Evolutionary conservation across 2,113 vertebrate species (phyloP), one percentile per base, ranked within the genome.

Genomic region (Pontoporia blainvillei): DNA sequence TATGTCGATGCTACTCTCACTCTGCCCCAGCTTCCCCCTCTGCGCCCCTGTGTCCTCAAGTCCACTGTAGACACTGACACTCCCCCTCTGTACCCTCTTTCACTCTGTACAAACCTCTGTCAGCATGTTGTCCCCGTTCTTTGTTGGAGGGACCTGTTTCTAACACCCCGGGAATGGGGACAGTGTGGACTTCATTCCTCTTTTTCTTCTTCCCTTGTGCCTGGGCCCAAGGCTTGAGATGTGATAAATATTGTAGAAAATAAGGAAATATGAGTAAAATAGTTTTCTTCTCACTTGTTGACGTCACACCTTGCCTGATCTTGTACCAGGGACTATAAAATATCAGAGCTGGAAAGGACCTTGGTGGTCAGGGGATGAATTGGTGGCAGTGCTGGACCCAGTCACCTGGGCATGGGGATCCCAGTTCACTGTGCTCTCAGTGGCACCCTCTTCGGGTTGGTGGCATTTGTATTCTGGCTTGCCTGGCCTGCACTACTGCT

Each of bases 351-450:
- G 36, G 17, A 52, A 54, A 91, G 71, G 14, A 44, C 11, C 31
- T 44, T n/a, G 41, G 25, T 36, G 10, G 25, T 57, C 46, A 15
- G 27, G 15, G 1, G 0, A 0, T 44, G 41, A 72, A 39, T 46
- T 49, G 31, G 27, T 29, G 23, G 41, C 54, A 90, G 27, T 8
- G 23, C 57, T 46, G 25, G 66, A 86, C 52, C 39, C 21, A 52
- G 2, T 17, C 4, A 1, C 7, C n/a, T 46, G 0, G 4, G 1
- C 44, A 12, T 15, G 18, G 15, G 9, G 15, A 18, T 66, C 62
- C 20, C 34, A 18, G 20, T 11, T 71, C n/a, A 15, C 6, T 10
- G 11, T 34, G 27, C 36, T 31, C n/a, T 71, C 23, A 0, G 4
- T 0, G 0, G 31, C 17, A 9, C 10, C 14, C 21, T 7, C 57